Base-by-base conservation (phyloP, 2,113 vertebrate species). In the Thalassarche chlororhynchos region DNA sequence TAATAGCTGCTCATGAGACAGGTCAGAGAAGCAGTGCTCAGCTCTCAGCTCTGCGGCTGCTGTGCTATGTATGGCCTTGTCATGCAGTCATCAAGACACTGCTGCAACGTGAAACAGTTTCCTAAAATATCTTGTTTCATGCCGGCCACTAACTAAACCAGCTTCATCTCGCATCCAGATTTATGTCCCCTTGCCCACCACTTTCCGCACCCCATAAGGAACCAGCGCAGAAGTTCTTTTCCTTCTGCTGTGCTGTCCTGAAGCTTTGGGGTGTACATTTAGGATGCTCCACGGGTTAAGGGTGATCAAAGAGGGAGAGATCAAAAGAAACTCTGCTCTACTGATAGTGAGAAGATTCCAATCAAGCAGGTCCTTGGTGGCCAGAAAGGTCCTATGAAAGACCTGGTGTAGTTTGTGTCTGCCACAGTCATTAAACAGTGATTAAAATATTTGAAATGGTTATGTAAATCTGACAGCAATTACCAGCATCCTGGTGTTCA, bases 221-320 rank as follows among this genome's bases (percentile, higher is more conserved):
- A 47, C 23, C 17, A 52, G 18, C 2, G 5, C 42, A 61, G 40
- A 52, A 85, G 58, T 26, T 5, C 34, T 64, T 62, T 78, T 65
- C 24, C 18, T 94, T 42, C 40, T 62, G 6, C 57, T 47, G 26
- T 71, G 11, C 47, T 84, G 65, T 47, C 57, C 52, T 84, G 44
- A 44, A 84, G 14, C 31, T 91, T 69, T 10, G 1, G 28, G 26
- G 6, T n/a, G 6, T 52, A 51, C 6, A 17, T 46, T 82, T 21
- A 70, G 42, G 21, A 46, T 42, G 46, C 7, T 31, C 64, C 25
- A 40, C 0, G 0, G 46, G 17, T 32, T 58, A 36, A 60, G 28
- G 9, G 3, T 86, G 57, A 90, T 78, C 64, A 78, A 77, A 89
- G 58, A 64, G 47, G 13, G 9, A 78, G 32, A 92, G 54, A 62